phyloP scores from a whole-genome alignment of 1,140 invertebrate species.

The Cataglyphis hispanica region DNA sequence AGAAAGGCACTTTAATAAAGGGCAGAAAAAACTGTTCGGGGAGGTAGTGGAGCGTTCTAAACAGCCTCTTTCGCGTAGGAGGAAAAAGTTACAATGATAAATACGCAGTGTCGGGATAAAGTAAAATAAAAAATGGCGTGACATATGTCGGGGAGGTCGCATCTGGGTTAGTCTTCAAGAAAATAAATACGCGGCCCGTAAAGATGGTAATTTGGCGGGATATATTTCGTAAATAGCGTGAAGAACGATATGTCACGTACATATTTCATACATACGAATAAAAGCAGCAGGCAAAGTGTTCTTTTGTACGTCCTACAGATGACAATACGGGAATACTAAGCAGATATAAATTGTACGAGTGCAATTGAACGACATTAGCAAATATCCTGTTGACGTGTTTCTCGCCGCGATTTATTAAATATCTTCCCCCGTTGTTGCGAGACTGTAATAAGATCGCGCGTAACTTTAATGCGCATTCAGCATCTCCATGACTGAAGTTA shows the following conservation, averaged over 20 bases:
- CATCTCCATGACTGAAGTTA: background rate
- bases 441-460: constrained; percentile 35
- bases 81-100: constrained; percentile 21
- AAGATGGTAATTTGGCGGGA: constrained; percentile 34
- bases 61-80: background rate
- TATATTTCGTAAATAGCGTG: constrained; percentile 7
- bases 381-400: background rate
- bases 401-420: constrained; percentile 19
- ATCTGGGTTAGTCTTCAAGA: constrained; percentile 27
- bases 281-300: background rate
- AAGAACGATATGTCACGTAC: background rate
- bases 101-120: constrained; percentile 11
- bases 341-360: constrained; percentile 6
- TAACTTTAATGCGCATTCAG: constrained; percentile 38
- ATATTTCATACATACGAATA: background rate
- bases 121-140: constrained; percentile 24
- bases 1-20: background rate
- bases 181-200: constrained; percentile 29
- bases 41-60: background rate
- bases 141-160: constrained; percentile 10
- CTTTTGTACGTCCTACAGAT: background rate
- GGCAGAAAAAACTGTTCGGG: background rate
- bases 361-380: background rate
- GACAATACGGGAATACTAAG: background rate
- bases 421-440: background rate